These are phyloP conservation scores for Taurulus bubalis DNA, from an alignment of 2,113 vertebrate genomes.

Conservation along the genomic window DNA sequence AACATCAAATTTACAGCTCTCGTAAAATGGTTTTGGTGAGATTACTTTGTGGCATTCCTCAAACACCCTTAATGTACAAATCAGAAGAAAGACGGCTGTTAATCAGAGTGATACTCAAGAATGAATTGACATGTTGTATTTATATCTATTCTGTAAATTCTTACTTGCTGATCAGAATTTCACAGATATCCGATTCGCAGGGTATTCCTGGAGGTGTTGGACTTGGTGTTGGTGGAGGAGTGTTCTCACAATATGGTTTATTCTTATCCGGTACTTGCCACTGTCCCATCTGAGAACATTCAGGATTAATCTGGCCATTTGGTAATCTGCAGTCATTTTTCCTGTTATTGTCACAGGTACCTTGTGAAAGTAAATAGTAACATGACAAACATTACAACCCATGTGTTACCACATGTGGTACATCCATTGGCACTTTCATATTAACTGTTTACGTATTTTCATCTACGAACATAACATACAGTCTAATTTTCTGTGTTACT, in stretches of 20 bases:
- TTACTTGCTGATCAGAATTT: slow-evolving; percentile 88
- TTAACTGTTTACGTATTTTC: neutral
- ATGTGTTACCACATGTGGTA: neutral
- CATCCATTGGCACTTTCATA: neutral
- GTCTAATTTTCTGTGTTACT: neutral
- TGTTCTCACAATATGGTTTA: slow-evolving; percentile 57
- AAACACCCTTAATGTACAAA: slow-evolving; percentile 83
- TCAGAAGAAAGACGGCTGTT: slow-evolving; percentile 16
- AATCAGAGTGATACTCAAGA: neutral
- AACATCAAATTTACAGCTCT: slow-evolving; percentile 88
- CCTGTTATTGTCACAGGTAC: slow-evolving; percentile 87
- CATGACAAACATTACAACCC: slow-evolving; percentile 5
- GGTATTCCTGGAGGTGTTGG: neutral
- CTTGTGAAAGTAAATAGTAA: slow-evolving; percentile 72
- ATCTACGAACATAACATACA: neutral
- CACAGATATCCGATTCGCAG: slow-evolving; percentile 74
- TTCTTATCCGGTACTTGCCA: slow-evolving; percentile 79
- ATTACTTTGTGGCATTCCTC: slow-evolving; percentile 80
- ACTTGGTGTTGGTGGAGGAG: rapidly evolving
- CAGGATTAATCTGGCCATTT: slow-evolving; percentile 72
- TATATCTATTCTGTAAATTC: slow-evolving; percentile 30
- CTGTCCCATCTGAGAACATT: slow-evolving; percentile 84
- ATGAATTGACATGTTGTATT: neutral
- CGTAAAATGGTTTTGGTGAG: slow-evolving; percentile 74
- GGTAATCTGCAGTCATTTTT: slow-evolving; percentile 88